These are phyloP conservation scores for Corythornis vintsioides DNA, from an alignment of 2,113 vertebrate genomes.

Conservation along the genomic window DNA sequence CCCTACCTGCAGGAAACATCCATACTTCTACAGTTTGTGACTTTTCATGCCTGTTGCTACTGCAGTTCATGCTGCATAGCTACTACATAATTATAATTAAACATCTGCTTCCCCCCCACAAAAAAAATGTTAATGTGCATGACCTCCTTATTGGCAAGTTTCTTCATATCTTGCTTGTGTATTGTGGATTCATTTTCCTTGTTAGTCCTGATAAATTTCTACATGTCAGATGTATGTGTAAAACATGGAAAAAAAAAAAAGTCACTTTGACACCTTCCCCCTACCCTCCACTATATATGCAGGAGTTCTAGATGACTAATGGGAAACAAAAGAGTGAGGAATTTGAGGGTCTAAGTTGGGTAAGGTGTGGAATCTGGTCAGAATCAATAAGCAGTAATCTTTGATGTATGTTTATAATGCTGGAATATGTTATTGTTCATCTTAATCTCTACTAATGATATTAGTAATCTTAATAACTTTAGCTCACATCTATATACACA, in stretches of 20 bases:
- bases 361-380: slow-evolving; percentile 11
- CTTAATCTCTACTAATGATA: neutral
- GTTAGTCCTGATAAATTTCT: neutral
- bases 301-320: slow-evolving; percentile 11
- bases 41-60: neutral
- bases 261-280: neutral
- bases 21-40: neutral
- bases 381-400: neutral
- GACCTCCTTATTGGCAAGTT: neutral
- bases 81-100: neutral
- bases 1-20: neutral
- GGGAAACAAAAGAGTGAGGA: slow-evolving; percentile 20
- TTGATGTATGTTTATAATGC: neutral
- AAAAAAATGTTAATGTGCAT: neutral
- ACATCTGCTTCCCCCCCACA: no score
- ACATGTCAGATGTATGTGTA: neutral
- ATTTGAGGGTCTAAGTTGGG: neutral
- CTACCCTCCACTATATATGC: neutral
- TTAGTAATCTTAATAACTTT: neutral
- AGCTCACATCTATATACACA: neutral
- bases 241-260: neutral
- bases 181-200: neutral
- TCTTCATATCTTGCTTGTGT: neutral
- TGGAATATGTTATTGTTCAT: neutral
- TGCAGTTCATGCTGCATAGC: neutral